phyloP scores from a whole-genome alignment of 1,140 invertebrate genomes.

The Thaumetopoea pityocampa region DNA sequence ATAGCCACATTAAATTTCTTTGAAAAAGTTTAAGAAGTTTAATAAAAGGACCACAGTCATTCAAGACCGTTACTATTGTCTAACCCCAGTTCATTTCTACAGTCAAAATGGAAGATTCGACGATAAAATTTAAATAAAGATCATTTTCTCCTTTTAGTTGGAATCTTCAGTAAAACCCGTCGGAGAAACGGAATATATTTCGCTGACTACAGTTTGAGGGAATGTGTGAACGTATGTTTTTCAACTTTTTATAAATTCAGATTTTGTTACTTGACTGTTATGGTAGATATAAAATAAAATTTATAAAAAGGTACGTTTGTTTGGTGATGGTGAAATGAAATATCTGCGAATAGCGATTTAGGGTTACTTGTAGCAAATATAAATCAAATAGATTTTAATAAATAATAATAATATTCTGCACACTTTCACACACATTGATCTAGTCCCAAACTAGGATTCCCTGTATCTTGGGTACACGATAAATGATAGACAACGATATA shows the following conservation, averaged over 20 bases:
- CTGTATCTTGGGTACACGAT: too few species aligned
- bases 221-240: constrained; percentile 1
- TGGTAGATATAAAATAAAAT: too few species aligned
- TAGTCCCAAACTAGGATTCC: too few species aligned
- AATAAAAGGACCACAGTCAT: constrained; percentile 21
- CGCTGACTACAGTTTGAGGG: neutral
- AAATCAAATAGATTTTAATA: too few species aligned
- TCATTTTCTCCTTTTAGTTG: constrained; percentile 22
- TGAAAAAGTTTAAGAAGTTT: constrained; percentile 6
- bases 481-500: too few species aligned
- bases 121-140: constrained; percentile 33
- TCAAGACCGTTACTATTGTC: constrained; percentile 20
- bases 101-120: constrained; percentile 16
- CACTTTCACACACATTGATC: too few species aligned
- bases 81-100: constrained; percentile 22
- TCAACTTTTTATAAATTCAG: constrained; percentile 1
- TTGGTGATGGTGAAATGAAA: too few species aligned
- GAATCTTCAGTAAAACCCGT: constrained; percentile 9
- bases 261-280: too few species aligned
- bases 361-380: too few species aligned
- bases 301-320: too few species aligned
- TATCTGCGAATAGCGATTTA: too few species aligned
- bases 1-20: constrained; percentile 5
- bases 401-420: too few species aligned
- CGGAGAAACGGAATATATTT: constrained; percentile 13